Percentiles rank a stretch among this genome's conserved stretches.
Conservation (phyloP, 2,113 vertebrate species). For the Xenopus tropicalis region DNA sequence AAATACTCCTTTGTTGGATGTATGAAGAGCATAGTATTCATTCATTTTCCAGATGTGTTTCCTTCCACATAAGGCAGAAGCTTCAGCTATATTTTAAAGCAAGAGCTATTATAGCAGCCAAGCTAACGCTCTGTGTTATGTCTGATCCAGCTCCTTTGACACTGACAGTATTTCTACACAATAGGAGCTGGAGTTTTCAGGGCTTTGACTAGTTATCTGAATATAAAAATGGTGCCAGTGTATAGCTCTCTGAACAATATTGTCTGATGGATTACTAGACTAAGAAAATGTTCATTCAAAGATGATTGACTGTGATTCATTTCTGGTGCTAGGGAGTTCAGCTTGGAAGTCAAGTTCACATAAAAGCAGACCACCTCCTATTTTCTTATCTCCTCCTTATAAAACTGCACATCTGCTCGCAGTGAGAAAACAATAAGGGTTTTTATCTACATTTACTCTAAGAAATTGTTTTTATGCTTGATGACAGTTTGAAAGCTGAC, state of each 20-base stretch:
- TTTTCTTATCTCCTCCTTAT: constrained; percentile 34
- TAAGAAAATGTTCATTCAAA: constrained; percentile 14
- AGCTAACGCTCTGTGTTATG: constrained; percentile 15
- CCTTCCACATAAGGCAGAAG: no score
- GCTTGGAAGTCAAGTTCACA: constrained; percentile 15
- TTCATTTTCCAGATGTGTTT: no score
- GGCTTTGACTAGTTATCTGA: constrained; percentile 25
- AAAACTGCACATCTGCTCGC: neutral
- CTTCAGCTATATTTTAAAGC: no score
- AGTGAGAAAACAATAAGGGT: constrained; percentile 32
- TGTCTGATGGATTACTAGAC: constrained; percentile 22
- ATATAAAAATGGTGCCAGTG: constrained; percentile 36
- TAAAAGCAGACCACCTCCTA: constrained; percentile 21
- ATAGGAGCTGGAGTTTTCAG: constrained; percentile 36
- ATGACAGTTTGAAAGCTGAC: constrained; percentile 45
- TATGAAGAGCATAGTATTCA: no score
- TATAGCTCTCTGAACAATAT: constrained; percentile 29
- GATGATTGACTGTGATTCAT: constrained; percentile 29
- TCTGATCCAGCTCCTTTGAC: constrained; percentile 30
- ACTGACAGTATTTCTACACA: constrained; percentile 34
- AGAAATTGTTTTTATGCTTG: constrained; percentile 24
- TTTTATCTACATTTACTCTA: constrained; percentile 37
- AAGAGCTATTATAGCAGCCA: neutral
- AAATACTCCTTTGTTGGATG: no score
- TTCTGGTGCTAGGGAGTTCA: constrained; percentile 22